phyloP scores from a whole-genome alignment of 2,888 invertebrate genomes.

The Callosobruchus maculatus region DNA sequence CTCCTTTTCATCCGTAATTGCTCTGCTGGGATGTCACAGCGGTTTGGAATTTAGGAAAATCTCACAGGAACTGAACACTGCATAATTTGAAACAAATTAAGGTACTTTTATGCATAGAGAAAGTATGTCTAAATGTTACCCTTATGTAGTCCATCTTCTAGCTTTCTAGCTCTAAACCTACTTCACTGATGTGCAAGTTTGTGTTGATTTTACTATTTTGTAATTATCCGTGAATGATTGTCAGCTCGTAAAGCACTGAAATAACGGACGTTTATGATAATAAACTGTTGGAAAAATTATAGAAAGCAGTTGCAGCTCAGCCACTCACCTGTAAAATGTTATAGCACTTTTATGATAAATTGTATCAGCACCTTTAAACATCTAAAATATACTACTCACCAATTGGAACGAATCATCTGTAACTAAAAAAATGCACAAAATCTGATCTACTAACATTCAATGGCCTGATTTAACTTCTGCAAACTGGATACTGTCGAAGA shows the following conservation, averaged over 20 bases:
- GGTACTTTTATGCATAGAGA: not conserved
- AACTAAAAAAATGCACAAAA: too few relatives aligned
- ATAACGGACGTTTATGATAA: not conserved
- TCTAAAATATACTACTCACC: too few relatives aligned
- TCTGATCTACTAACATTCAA: too few relatives aligned
- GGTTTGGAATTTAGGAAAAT: not conserved
- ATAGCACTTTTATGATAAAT: too few relatives aligned
- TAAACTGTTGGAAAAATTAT: too few relatives aligned
- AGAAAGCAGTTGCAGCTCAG: too few relatives aligned
- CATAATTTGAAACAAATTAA: not conserved
- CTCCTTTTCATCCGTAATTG: not conserved
- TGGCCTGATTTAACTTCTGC: too few relatives aligned
- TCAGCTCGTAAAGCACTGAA: not conserved
- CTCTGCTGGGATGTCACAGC: not conserved
- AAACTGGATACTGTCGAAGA: too few relatives aligned
- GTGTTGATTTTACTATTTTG: not conserved
- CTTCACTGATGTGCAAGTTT: not conserved
- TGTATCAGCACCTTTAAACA: too few relatives aligned
- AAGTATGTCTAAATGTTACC: not conserved
- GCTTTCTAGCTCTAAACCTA: not conserved
- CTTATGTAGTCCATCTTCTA: not conserved
- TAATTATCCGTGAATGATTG: not conserved
- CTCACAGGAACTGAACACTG: not conserved
- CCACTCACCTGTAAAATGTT: too few relatives aligned
- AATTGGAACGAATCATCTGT: too few relatives aligned